phyloP scores from a whole-genome alignment of 2,888 invertebrate genomes.

The Branchipolynoe longqiensis region DNA sequence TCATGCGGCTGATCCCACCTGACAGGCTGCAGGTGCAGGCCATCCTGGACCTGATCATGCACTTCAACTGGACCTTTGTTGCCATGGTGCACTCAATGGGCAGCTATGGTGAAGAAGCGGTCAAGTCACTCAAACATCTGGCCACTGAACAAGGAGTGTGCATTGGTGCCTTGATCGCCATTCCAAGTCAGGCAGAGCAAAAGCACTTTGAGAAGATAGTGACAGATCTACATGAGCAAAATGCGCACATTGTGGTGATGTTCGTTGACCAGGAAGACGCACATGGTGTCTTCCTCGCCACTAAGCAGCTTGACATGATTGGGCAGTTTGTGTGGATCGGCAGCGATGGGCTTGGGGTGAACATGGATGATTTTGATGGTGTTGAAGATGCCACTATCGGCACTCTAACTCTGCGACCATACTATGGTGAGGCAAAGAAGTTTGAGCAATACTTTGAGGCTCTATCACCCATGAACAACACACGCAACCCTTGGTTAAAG shows the following conservation, averaged over 20 bases:
- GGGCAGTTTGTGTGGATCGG: slow-evolving; percentile 77
- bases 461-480: slow-evolving; percentile 65
- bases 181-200: slow-evolving; percentile 26
- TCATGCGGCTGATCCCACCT: slow-evolving; percentile 77
- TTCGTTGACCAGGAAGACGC: slow-evolving; percentile 75
- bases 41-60: slow-evolving; percentile 71
- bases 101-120: slow-evolving; percentile 74
- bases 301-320: slow-evolving; percentile 65
- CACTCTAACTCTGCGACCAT: slow-evolving; percentile 68
- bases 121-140: slow-evolving; percentile 67
- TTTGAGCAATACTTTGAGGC: slow-evolving; percentile 72
- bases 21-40: slow-evolving; percentile 72
- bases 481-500: slow-evolving; percentile 72
- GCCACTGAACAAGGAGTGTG: slow-evolving; percentile 69
- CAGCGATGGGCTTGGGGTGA: slow-evolving; percentile 73
- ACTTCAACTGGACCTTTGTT: slow-evolving; percentile 88
- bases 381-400: slow-evolving; percentile 69
- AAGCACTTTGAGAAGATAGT: slow-evolving; percentile 62
- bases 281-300: slow-evolving; percentile 68
- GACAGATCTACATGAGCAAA: slow-evolving; percentile 60
- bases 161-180: slow-evolving; percentile 70
- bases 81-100: slow-evolving; percentile 89
- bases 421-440: slow-evolving; percentile 60
- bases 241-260: slow-evolving; percentile 73
- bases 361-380: slow-evolving; percentile 68